These are phyloP conservation scores for Nibea albiflora DNA, from an alignment of 2,113 vertebrate species.

Conservation along the genomic window DNA sequence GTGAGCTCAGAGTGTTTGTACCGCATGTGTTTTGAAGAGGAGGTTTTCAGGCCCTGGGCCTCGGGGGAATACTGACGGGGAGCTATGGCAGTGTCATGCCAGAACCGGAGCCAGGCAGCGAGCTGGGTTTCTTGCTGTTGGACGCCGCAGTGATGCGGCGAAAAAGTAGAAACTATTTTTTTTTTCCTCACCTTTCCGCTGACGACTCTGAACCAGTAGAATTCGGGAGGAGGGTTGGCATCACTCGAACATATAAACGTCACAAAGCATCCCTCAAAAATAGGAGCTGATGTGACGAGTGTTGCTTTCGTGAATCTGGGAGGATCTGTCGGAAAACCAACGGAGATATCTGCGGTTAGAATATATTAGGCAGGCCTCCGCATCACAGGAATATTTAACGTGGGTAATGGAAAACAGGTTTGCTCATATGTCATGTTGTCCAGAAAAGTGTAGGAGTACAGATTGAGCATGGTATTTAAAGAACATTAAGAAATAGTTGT, in stretches of 20 bases:
- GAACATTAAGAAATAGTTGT: neutral
- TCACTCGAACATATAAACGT: slow-evolving; percentile 45
- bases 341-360: neutral
- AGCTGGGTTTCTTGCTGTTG: too few relatives aligned
- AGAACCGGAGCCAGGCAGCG: too few relatives aligned
- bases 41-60: too few relatives aligned
- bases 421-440: neutral
- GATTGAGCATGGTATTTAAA: neutral
- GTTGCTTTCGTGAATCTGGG: slow-evolving; percentile 17
- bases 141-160: too few relatives aligned
- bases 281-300: neutral
- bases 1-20: too few relatives aligned
- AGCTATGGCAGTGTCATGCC: too few relatives aligned
- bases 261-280: slow-evolving; percentile 14
- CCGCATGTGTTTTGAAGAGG: too few relatives aligned
- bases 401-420: neutral
- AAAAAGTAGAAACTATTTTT: too few relatives aligned
- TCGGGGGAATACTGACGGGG: too few relatives aligned
- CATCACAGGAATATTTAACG: neutral
- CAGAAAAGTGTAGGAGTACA: neutral
- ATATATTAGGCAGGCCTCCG: too few relatives aligned
- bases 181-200: neutral
- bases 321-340: slow-evolving; percentile 27
- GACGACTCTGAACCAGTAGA: slow-evolving; percentile 36
- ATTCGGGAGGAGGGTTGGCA: slow-evolving; percentile 47